Base-by-base conservation (phyloP, 2,113 vertebrate species). In the Callocephalon fimbriatum region DNA sequence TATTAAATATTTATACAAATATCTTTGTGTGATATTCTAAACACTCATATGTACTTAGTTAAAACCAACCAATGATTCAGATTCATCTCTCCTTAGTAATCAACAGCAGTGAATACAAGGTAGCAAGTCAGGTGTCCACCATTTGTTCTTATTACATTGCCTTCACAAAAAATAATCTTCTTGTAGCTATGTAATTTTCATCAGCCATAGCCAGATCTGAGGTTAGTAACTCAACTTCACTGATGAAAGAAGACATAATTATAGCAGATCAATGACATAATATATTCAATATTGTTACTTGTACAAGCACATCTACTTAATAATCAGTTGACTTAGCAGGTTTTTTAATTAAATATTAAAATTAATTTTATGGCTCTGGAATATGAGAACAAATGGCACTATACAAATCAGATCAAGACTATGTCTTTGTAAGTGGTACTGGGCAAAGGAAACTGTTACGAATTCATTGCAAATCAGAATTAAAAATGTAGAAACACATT, bases 331-430 rank as follows among this genome's bases (percentile, higher is more conserved):
- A 89, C 25, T 63, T 71, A 31, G 51, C 18, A 35, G 2, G 0
- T 3, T 87, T 93, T 86, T 23, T 0, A 88, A 93, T 83, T 81
- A 92, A 94, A 59, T 87, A 90, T 91, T 94, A 51, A 84, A 91
- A 92, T 74, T 0, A 76, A 47, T 65, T 80, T 68, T 75, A 71
- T 50, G 21, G 4, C 8, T 87, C 6, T 74, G 29, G 21, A 81
- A 71, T 51, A 70, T 15, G 9, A 86, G 83, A 74, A 79, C 37
- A 75, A 80, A 92, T 86, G 29, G 9, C 35, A 62, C 23, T 10
- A 15, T 6, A 51, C 3, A 78, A 86, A 77, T 81, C 77, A 92
- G 22, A 81, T 40, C 29, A 87, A 70, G 50, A 63, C 20, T 26
- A 74, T 7, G 4, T 54, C 5, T 92, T 92, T 79, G 47, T 70